Percentiles rank a stretch among this genome's conserved stretches.
Conservation (phyloP, 2,888 invertebrate genomes). For the Chrysomela aeneicollis region DNA sequence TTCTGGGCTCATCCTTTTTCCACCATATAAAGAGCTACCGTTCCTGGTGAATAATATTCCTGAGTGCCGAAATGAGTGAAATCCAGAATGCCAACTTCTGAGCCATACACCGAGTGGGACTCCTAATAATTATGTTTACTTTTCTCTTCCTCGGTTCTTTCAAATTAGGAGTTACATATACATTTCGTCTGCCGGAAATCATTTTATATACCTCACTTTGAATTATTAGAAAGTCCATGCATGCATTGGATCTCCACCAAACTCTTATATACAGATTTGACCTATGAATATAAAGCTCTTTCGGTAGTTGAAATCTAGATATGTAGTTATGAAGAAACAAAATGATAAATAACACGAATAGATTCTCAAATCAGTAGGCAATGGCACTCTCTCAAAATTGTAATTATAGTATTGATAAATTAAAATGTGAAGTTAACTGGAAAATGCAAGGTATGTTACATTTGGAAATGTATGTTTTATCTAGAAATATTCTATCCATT, state of each 20-base stretch:
- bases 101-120: neutral
- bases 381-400: too few relatives aligned
- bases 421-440: too few relatives aligned
- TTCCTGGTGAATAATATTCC: neutral
- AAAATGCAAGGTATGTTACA: too few relatives aligned
- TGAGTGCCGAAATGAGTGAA: neutral
- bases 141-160: neutral
- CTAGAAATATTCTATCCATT: too few relatives aligned
- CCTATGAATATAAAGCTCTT: too few relatives aligned
- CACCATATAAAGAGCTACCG: neutral
- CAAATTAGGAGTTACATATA: neutral
- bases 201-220: neutral
- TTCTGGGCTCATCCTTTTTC: too few relatives aligned
- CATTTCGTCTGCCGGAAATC: neutral
- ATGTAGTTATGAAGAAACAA: too few relatives aligned
- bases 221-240: neutral
- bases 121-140: neutral
- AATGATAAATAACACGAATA: too few relatives aligned
- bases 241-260: neutral
- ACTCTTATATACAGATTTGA: neutral
- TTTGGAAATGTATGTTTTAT: too few relatives aligned
- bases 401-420: too few relatives aligned
- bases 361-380: too few relatives aligned
- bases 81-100: neutral
- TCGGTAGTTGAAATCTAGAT: too few relatives aligned